Base-by-base conservation (phyloP, 2,113 vertebrate species). In the Paramormyrops kingsleyae region DNA sequence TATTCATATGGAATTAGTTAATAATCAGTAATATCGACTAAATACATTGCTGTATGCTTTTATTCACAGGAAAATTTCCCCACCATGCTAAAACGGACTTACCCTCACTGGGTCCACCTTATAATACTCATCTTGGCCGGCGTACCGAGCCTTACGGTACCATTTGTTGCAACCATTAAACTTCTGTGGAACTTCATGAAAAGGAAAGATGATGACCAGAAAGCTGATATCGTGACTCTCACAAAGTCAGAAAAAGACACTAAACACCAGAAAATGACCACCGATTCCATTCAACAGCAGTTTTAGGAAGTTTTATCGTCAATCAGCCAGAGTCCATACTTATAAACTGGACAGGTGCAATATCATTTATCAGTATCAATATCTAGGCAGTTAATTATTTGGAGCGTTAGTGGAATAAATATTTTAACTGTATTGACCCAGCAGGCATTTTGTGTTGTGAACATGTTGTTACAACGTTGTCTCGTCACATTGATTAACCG, bases 61-160 rank as follows among this genome's bases (percentile, higher is more conserved):
- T 77, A 8, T 56, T 92, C 53, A 5, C 94, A 99, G 98, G 94
- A 91, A 2, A 19, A 92, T 0, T 99, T 99, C 90, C 98, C 98
- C 3, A 94, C 94, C 70, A 94, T 96, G 90, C 27, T 95, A 35
- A 91, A 94, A 59, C 0, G 89, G 0, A 0, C 66, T 0, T 99
- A 97, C 87, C 98, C 98, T 0, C 0, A 0, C 13, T 99, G 98
- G 98, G 95, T 97, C 74, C 96, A 95, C 0, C 95, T 10, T 0
- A 88, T 97, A 24, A 97, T 99, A 90, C 96, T 99, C 39, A 0
- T 97, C 0, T 90, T 99, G 0, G 95, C 97, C 0, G 98, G 98
- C n/a, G 90, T 97, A 19, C 98, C 98, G 6, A 96, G 96, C 92
- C 92, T 99, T 89, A 3, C 4, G 47, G 94, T 97, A 77, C 98